Evolutionary conservation across 2,113 vertebrate genomes (phyloP), one percentile per base, ranked within the genome.

Genomic region (Myiozetetes cayanensis): DNA sequence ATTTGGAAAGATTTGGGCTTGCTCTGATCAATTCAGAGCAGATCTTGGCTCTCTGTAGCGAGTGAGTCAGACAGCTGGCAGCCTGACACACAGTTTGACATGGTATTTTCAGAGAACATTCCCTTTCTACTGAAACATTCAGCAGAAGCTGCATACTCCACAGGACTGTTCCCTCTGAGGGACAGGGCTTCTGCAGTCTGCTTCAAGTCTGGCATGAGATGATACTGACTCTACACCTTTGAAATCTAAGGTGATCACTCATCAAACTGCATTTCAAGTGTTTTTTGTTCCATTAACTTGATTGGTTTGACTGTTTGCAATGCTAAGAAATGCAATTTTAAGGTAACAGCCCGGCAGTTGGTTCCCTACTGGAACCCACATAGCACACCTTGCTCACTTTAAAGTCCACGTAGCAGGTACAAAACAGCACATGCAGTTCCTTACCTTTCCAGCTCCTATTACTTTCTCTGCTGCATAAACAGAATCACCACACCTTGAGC

Each of bases 381-480:
- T 6, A 47, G 28, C 9, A 19, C 10, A 30, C 28, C 23, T 41
- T 6, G 15, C 27, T 90, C 76, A 14, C 44, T 52, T 61, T 41
- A 2, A 76, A 63, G 53, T 49, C 58, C 62, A 17, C 0, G 0
- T 4, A 73, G 58, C 70, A 41, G n/a, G 14, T 39, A 46, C 37
- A 56, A 49, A 92, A 56, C 2, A 4, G 30, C 35, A 35, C 65
- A 8, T 1, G 22, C 65, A 37, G 31, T 35, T 82, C 49, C 81
- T 95, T 97, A 99, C 99, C 99, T 99, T 99, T 65, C 99, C 99
- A 13, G 99, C 99, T 41, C 99, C 99, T 90, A 99, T 98, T 44
- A 99, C 97, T 98, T 99, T 99, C 98, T 99, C 99, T 0, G 99
- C 99, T 1, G 99, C 99, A 8, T 99, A 99, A 22, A 99, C 99